Percentiles rank a stretch among this genome's conserved stretches.
Conservation (phyloP, 2,888 invertebrate species). For the Petrophora chlorosata region DNA sequence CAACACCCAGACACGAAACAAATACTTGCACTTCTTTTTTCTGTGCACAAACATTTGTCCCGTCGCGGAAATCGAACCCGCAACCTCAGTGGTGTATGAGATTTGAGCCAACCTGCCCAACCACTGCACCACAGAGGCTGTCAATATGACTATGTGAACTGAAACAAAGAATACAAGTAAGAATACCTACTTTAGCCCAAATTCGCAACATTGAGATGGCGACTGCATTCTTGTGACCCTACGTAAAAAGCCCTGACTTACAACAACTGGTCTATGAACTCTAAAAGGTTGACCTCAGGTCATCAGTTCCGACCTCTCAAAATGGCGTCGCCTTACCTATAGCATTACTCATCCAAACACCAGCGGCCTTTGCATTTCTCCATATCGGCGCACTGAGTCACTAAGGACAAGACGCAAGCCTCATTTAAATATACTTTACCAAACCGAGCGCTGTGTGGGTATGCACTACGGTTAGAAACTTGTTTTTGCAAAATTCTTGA, state of each 20-base stretch:
- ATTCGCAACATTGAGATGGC: slow-evolving; percentile 2
- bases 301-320: slow-evolving; percentile 27
- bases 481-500: slow-evolving; percentile 14
- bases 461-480: slow-evolving; percentile 13
- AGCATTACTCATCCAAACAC: slow-evolving; percentile 54
- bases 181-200: no score
- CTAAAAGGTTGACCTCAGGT: slow-evolving; percentile 21
- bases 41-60: no score
- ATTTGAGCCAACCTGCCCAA: no score
- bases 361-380: slow-evolving; percentile 61
- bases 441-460: slow-evolving; percentile 14
- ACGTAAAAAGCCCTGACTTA: slow-evolving; percentile 3
- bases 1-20: no score
- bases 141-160: no score
- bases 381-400: slow-evolving; percentile 61
- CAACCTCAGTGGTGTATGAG: no score
- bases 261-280: slow-evolving; percentile 12
- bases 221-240: background rate
- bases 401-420: slow-evolving; percentile 35
- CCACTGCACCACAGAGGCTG: no score
- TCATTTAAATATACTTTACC: slow-evolving; percentile 42
- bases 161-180: no score
- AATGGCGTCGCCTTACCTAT: slow-evolving; percentile 22
- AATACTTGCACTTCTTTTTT: no score
- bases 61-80: no score